Percentiles rank a stretch among this genome's conserved stretches.
These are phyloP conservation scores for Pipistrellus pipistrellus DNA, from an alignment of 2,797 vertebrate genomes.

Conservation along the genomic window DNA sequence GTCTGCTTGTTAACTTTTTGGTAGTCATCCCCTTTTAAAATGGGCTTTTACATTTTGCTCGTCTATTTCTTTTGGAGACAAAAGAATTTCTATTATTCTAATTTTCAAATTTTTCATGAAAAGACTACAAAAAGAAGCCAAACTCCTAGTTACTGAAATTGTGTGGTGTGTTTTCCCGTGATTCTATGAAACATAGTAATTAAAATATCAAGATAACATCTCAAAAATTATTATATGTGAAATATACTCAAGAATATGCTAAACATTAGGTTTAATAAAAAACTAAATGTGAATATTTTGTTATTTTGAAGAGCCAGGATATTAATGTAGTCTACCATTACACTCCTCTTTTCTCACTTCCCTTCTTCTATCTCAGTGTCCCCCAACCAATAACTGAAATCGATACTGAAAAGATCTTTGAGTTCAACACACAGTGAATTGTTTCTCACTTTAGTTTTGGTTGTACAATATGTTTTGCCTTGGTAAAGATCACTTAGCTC, in stretches of 20 bases:
- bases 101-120: constrained; percentile 23
- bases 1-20: background rate
- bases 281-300: background rate
- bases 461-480: background rate
- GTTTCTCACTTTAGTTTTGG: background rate
- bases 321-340: background rate
- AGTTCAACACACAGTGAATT: background rate
- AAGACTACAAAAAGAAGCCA: background rate
- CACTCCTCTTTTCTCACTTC: background rate
- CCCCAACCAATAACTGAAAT: background rate
- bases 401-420: background rate
- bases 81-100: background rate
- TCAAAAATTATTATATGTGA: background rate
- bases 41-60: background rate
- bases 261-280: background rate
- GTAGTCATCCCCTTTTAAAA: background rate
- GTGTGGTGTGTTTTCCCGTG: background rate
- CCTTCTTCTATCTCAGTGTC: background rate
- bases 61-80: background rate
- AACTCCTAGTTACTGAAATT: background rate
- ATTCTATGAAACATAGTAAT: background rate
- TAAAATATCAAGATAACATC: background rate
- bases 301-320: background rate
- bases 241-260: background rate
- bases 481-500: background rate